These are phyloP conservation scores for Sinocyclocheilus maitianheensis DNA, from an alignment of 2,113 vertebrate genomes.

Conservation along the genomic window DNA sequence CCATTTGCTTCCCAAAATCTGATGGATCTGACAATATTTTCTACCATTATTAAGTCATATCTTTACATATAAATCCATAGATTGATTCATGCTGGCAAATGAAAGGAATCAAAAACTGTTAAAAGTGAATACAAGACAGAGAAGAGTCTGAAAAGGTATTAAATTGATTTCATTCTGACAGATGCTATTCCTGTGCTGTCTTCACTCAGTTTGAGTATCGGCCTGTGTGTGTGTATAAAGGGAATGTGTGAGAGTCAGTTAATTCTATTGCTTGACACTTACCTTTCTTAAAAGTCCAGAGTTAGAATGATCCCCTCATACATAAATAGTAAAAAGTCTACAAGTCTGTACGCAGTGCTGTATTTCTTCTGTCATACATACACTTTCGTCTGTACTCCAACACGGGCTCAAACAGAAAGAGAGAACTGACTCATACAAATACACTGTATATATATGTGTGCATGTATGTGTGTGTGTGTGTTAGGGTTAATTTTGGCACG, in stretches of 20 bases:
- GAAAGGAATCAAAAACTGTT: background rate
- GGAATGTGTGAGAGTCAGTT: background rate
- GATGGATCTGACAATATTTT: background rate
- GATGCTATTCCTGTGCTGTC: background rate
- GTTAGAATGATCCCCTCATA: background rate
- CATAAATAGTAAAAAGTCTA: background rate
- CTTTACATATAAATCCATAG: background rate
- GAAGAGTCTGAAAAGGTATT: background rate
- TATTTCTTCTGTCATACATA: background rate
- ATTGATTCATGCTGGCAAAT: background rate
- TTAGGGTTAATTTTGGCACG: conserved; percentile 61
- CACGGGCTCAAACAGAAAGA: conserved; percentile 6
- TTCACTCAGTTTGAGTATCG: background rate
- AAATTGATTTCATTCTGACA: background rate
- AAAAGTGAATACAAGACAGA: background rate
- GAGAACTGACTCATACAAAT: conserved; percentile 16
- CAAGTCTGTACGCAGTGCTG: background rate
- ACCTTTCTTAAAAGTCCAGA: conserved; percentile 44
- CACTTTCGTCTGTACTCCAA: conserved; percentile 34
- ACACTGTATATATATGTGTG: conserved; percentile 23
- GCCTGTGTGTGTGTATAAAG: background rate
- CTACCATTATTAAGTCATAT: background rate
- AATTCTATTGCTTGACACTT: conserved; percentile 16
- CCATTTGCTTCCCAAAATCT: background rate
- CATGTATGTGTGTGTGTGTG: conserved; percentile 46